Conservation (phyloP, 2,888 invertebrate species). For the Lutraria lutraria region DNA sequence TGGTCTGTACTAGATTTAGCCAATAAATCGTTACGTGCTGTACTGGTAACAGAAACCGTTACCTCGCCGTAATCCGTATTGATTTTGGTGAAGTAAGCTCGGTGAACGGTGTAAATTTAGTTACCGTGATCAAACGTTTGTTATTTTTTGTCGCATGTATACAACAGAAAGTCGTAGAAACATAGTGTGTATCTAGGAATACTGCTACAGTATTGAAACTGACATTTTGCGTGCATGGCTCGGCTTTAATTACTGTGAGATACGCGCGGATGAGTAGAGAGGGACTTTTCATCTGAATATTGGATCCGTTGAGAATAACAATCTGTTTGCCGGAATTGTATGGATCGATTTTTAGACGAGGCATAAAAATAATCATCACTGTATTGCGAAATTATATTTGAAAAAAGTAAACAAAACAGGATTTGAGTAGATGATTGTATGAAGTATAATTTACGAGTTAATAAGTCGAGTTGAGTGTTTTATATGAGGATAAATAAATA, state of each 20-base stretch:
- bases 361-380: neutral
- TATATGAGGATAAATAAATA: no score
- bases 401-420: slow-evolving; percentile 11
- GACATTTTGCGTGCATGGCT: slow-evolving; percentile 22
- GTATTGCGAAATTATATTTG: neutral
- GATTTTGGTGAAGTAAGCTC: slow-evolving; percentile 9
- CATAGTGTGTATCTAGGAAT: neutral
- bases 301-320: neutral
- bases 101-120: slow-evolving; percentile 5
- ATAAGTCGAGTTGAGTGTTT: neutral
- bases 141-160: neutral
- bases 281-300: neutral
- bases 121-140: neutral
- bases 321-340: neutral
- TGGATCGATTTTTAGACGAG: slow-evolving; percentile 8
- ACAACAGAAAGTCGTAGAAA: neutral
- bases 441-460: neutral
- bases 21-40: slow-evolving; percentile 2
- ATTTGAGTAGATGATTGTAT: neutral
- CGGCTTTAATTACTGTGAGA: slow-evolving; percentile 16
- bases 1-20: neutral
- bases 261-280: neutral
- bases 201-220: neutral
- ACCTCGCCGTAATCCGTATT: slow-evolving; percentile 4
- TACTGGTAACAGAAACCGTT: neutral